phyloP scores from a whole-genome alignment of 2,113 vertebrate genomes.

The Nannobrachium achirus region DNA sequence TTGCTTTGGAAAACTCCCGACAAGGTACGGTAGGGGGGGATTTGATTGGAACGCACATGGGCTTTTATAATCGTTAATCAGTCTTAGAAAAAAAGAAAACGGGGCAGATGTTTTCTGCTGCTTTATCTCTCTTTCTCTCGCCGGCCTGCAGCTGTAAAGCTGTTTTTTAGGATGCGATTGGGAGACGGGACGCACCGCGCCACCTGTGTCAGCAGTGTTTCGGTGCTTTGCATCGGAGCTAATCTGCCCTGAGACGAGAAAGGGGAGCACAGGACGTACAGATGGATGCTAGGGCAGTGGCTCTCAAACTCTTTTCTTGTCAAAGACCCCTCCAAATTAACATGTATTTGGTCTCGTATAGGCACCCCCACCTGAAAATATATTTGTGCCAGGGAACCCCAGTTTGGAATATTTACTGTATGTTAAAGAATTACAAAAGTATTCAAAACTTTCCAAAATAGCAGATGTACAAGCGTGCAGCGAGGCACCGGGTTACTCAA shows the following conservation, averaged over 20 bases:
- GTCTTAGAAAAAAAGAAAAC: slow-evolving; percentile 74
- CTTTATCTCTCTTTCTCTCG: slow-evolving; percentile 27
- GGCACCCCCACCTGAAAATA: too few species aligned
- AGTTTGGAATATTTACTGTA: too few species aligned
- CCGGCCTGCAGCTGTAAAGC: slow-evolving; percentile 56
- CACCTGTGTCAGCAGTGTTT: slow-evolving; percentile 58
- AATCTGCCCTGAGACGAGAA: slow-evolving; percentile 45
- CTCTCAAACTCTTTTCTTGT: background rate
- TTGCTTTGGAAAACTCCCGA: slow-evolving; percentile 55
- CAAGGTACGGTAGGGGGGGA: slow-evolving; percentile 64
- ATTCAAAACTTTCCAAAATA: too few species aligned
- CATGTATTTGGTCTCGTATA: slow-evolving; percentile 15
- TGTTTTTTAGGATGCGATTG: slow-evolving; percentile 57
- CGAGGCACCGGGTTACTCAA: too few species aligned
- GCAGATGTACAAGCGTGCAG: too few species aligned
- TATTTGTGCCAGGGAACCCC: too few species aligned
- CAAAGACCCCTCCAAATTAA: slow-evolving; percentile 34
- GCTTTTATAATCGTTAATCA: slow-evolving; percentile 66
- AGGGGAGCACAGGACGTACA: slow-evolving; percentile 28
- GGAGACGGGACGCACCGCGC: too few species aligned
- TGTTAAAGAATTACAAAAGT: too few species aligned
- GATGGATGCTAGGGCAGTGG: slow-evolving; percentile 37
- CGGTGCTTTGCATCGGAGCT: slow-evolving; percentile 34
- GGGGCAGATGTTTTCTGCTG: slow-evolving; percentile 71
- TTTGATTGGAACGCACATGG: slow-evolving; percentile 24